A percentile compares a stretch with the other conserved stretches of the same genome.
Evolutionary conservation across 1,140 invertebrate species (phyloP).

Genomic region (Drosophila seguyi): DNA sequence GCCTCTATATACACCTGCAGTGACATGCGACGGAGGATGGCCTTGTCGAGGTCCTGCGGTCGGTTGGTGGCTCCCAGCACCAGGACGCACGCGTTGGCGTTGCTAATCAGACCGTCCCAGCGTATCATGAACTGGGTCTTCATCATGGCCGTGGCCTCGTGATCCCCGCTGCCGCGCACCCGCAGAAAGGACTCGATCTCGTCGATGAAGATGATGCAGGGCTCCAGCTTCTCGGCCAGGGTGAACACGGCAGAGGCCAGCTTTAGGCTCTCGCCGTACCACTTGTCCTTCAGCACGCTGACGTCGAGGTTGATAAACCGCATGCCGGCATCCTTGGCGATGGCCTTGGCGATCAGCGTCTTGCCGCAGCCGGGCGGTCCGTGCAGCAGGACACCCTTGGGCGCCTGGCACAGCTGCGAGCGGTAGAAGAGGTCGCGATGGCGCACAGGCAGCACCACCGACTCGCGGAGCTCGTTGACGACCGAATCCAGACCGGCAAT

Average conservation of each 20-base stretch:
- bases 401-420: conserved; percentile 94
- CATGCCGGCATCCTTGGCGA: conserved; percentile 95
- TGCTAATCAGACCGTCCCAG: conserved; percentile 94
- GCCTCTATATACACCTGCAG: conserved; percentile 95
- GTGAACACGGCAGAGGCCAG: conserved; percentile 97
- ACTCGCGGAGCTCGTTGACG: conserved; percentile 95
- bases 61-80: conserved; percentile 93
- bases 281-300: conserved; percentile 97
- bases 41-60: conserved; percentile 96
- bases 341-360: conserved; percentile 98
- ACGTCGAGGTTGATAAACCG: conserved; percentile 98
- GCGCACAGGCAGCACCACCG: conserved; percentile 96
- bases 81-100: conserved; percentile 88
- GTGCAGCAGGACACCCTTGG: conserved; percentile 95
- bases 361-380: conserved; percentile 97
- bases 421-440: conserved; percentile 92
- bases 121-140: conserved; percentile 96
- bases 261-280: conserved; percentile 99
- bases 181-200: conserved; percentile 99
- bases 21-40: conserved; percentile 98
- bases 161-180: conserved; percentile 93
- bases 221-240: conserved; percentile 95
- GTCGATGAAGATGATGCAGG: conserved; percentile 98
- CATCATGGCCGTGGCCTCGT: conserved; percentile 99
- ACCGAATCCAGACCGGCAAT: conserved; percentile 95